These are phyloP conservation scores for Decapterus maruadsi DNA, from an alignment of 2,797 vertebrate genomes.

Conservation along the genomic window DNA sequence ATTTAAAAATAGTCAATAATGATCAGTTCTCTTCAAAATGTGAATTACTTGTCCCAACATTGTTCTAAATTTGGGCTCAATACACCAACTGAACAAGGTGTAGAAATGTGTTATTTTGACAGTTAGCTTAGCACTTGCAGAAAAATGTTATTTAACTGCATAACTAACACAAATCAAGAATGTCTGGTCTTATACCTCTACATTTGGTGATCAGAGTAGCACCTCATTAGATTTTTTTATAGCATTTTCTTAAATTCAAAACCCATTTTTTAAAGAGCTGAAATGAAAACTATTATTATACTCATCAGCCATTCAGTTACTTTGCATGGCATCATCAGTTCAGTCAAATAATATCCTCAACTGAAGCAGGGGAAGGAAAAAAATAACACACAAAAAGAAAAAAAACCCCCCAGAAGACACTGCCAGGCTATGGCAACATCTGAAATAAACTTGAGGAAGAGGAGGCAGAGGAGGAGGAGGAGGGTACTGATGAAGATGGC, in stretches of 20 bases:
- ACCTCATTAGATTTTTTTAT: slow-evolving; percentile 1
- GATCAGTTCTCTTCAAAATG: too few species aligned
- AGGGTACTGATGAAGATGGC: slow-evolving; percentile 73
- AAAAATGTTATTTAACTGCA: not conserved
- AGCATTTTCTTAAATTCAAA: not conserved
- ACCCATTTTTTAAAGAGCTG: slow-evolving; percentile 11
- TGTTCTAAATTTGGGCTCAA: not conserved
- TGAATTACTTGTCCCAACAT: too few species aligned
- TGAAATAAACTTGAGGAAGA: slow-evolving; percentile 63
- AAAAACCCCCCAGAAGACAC: slow-evolving; percentile 17
- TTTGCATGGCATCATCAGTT: slow-evolving; percentile 53
- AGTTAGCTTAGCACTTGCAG: not conserved
- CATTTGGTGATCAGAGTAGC: not conserved
- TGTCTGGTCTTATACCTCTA: not conserved
- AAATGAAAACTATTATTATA: slow-evolving; percentile 39
- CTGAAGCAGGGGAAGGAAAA: slow-evolving; percentile 12
- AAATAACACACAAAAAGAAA: slow-evolving; percentile 6
- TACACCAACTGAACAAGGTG: too few species aligned
- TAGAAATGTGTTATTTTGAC: too few species aligned
- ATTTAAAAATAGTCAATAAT: not conserved
- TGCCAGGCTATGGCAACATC: slow-evolving; percentile 58
- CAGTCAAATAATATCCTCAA: slow-evolving; percentile 57
- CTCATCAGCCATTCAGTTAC: slow-evolving; percentile 55
- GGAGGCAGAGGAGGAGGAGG: slow-evolving; percentile 61
- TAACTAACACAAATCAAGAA: not conserved